Conservation (phyloP, 2,797 vertebrate genomes). For the Gallinago nigripennis region DNA sequence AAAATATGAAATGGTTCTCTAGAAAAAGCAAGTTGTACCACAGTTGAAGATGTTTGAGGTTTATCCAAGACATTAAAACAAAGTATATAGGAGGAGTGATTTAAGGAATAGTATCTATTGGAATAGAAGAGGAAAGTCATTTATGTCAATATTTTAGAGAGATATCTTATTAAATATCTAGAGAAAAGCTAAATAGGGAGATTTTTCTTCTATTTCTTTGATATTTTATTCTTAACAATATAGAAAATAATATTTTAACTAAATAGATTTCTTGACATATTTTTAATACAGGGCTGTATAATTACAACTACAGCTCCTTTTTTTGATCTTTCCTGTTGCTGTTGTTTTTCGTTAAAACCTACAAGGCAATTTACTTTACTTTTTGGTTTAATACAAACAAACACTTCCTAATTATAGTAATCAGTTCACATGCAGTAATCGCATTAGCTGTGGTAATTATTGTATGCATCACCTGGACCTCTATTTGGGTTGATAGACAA, state of each 20-base stretch:
- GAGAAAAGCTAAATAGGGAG: not conserved
- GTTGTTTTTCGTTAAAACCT: not conserved
- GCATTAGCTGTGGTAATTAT: conserved; percentile 73
- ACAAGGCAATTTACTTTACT: conserved; percentile 42
- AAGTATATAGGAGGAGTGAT: not conserved
- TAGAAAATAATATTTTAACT: not conserved
- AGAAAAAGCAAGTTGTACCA: not conserved
- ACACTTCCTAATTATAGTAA: conserved; percentile 68
- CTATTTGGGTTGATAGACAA: conserved; percentile 69
- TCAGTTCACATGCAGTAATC: conserved; percentile 70
- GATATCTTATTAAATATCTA: not conserved
- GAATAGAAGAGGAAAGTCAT: not conserved
- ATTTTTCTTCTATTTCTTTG: not conserved
- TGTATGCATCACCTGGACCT: conserved; percentile 68
- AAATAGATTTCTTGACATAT: not conserved
- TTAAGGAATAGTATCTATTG: not conserved
- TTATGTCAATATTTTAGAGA: not conserved
- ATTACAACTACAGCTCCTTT: not conserved
- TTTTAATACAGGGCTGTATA: not conserved
- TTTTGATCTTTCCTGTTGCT: not conserved
- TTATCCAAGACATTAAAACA: not conserved
- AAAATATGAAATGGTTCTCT: not conserved
- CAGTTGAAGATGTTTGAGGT: not conserved
- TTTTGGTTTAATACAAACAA: conserved; percentile 58
- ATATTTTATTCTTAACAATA: not conserved